These are phyloP conservation scores for Anadara kagoshimensis DNA, from an alignment of 1,140 invertebrate species.

Conservation along the genomic window DNA sequence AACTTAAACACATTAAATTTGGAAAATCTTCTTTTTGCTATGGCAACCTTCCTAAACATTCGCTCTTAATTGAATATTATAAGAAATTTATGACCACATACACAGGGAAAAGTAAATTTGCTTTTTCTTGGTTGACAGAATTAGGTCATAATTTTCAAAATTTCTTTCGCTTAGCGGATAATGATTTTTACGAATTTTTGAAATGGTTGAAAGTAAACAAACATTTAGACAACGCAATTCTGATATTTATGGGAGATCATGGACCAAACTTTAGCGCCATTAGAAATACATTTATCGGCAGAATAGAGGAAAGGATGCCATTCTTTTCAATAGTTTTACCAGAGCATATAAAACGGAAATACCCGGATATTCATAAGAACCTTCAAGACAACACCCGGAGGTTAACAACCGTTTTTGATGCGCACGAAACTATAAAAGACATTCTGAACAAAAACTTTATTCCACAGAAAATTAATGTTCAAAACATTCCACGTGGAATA, in stretches of 20 bases:
- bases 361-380: conserved; percentile 80
- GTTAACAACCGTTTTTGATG: conserved; percentile 74
- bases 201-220: conserved; percentile 52
- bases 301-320: conserved; percentile 91
- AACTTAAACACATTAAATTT: conserved; percentile 18
- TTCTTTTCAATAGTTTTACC: conserved; percentile 87
- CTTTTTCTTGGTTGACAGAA: conserved; percentile 20
- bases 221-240: conserved; percentile 75
- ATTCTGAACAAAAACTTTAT: conserved; percentile 63
- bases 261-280: conserved; percentile 69
- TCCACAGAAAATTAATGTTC: conserved; percentile 32
- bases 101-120: conserved; percentile 17
- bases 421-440: conserved; percentile 72
- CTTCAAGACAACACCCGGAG: conserved; percentile 79
- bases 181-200: conserved; percentile 56
- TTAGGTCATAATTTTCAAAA: conserved; percentile 24
- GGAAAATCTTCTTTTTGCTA: conserved; percentile 27
- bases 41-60: conserved; percentile 25
- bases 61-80: conserved; percentile 10
- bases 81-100: conserved; percentile 19
- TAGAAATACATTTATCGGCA: conserved; percentile 85
- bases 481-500: conserved; percentile 60
- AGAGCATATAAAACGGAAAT: conserved; percentile 79
- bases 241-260: conserved; percentile 79
- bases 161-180: conserved; percentile 22